Conservation (phyloP, 2,797 vertebrate genomes). For the Takifugu ocellatus region DNA sequence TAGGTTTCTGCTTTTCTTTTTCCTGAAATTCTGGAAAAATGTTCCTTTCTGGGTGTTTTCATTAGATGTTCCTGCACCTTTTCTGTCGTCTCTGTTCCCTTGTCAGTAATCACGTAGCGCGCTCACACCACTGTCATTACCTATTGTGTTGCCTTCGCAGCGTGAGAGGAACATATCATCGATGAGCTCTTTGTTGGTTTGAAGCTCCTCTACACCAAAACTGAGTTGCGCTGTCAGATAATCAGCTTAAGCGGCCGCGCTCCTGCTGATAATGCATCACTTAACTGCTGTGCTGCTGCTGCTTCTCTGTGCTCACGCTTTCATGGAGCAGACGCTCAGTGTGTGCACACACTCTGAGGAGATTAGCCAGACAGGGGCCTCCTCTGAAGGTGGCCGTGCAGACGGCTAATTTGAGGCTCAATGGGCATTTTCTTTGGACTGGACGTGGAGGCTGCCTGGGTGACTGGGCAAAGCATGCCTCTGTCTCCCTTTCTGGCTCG, state of each 20-base stretch:
- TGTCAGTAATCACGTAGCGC: constrained; percentile 26
- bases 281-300: constrained; percentile 48
- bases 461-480: constrained; percentile 35
- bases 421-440: constrained; percentile 59
- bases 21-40: too few species aligned
- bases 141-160: constrained; percentile 20
- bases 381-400: constrained; percentile 56
- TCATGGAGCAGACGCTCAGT: constrained; percentile 41
- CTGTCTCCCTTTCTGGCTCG: constrained; percentile 28
- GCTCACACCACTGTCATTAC: constrained; percentile 27
- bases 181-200: too few species aligned
- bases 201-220: neutral
- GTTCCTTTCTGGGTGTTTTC: neutral
- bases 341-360: constrained; percentile 55
- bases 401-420: constrained; percentile 64
- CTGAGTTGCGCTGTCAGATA: constrained; percentile 25
- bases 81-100: constrained; percentile 30
- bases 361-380: constrained; percentile 56
- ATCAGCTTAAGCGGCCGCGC: constrained; percentile 57
- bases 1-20: constrained; percentile 1
- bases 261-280: constrained; percentile 54
- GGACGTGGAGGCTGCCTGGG: constrained; percentile 31
- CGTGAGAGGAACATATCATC: neutral
- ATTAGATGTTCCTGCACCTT: constrained; percentile 19
- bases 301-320: constrained; percentile 29